Evolutionary conservation across 1,140 invertebrate species (phyloP).

Genomic region (Drosophila nannoptera): DNA sequence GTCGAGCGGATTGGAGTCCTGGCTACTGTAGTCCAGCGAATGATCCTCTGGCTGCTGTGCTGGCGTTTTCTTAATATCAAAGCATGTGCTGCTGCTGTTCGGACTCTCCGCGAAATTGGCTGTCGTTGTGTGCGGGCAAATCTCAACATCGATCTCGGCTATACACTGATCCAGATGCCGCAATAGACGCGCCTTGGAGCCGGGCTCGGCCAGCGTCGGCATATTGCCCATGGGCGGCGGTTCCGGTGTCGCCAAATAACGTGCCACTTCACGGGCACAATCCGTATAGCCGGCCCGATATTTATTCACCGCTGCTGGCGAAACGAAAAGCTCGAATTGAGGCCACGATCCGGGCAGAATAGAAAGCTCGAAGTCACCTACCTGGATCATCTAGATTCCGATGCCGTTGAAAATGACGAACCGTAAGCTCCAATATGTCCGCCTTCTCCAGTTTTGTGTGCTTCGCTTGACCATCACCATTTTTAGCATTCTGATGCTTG

Average conservation of each 20-base stretch:
- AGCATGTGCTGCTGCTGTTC: conserved; percentile 65
- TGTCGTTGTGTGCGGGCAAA: conserved; percentile 80
- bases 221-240: conserved; percentile 82
- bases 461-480: conserved; percentile 84
- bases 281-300: conserved; percentile 88
- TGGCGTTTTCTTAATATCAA: conserved; percentile 54
- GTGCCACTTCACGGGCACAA: conserved; percentile 87
- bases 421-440: conserved; percentile 94
- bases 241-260: conserved; percentile 84
- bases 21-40: conserved; percentile 75
- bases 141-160: conserved; percentile 84
- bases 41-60: conserved; percentile 62
- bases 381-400: conserved; percentile 83
- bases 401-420: conserved; percentile 89
- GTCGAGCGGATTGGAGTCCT: conserved; percentile 77
- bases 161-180: conserved; percentile 86
- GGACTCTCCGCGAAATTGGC: conserved; percentile 69
- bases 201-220: conserved; percentile 83
- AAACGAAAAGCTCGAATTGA: not conserved
- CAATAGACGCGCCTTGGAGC: conserved; percentile 84
- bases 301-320: conserved; percentile 80
- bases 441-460: conserved; percentile 94
- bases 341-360: not conserved
- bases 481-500: conserved; percentile 80
- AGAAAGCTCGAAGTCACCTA: conserved; percentile 66